Evolutionary conservation across 2,888 invertebrate species (phyloP).

Genomic region (Hetaerina titia): DNA sequence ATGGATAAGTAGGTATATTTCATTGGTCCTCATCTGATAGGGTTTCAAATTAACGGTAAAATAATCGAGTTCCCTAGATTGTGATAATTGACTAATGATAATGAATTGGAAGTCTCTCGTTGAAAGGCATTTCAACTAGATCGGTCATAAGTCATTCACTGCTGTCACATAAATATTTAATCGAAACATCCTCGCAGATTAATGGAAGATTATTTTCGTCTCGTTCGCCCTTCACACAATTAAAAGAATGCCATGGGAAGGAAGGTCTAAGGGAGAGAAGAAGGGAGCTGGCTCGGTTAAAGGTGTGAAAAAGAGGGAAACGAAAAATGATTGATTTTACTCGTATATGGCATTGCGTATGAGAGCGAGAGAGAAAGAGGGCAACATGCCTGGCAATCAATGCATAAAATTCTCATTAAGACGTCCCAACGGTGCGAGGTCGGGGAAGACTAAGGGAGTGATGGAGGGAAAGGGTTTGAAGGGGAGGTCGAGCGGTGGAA

Average conservation of each 20-base stretch:
- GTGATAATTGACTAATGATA: not conserved
- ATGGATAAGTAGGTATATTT: not conserved
- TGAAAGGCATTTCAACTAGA: not conserved
- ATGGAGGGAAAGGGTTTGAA: not conserved
- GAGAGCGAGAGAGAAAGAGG: not conserved
- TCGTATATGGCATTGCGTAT: not conserved
- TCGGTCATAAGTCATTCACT: not conserved
- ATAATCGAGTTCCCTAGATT: not conserved
- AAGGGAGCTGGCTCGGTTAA: not conserved
- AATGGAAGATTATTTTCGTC: not conserved
- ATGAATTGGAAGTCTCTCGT: not conserved
- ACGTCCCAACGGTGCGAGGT: not conserved
- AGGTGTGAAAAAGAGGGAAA: constrained; percentile 18
- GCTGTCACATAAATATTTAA: constrained; percentile 14
- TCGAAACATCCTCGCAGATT: not conserved
- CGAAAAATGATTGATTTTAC: constrained; percentile 14
- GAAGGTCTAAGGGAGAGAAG: not conserved
- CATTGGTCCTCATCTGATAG: not conserved
- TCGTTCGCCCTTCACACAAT: not conserved
- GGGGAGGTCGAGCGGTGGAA: not conserved
- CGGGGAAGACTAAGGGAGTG: not conserved
- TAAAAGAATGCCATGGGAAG: not conserved
- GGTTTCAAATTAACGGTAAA: not conserved
- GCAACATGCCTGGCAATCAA: constrained; percentile 30
- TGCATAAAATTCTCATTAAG: constrained; percentile 53